Evolutionary conservation across 2,797 vertebrate species (phyloP).

Genomic region (Manis crassicaudata): DNA sequence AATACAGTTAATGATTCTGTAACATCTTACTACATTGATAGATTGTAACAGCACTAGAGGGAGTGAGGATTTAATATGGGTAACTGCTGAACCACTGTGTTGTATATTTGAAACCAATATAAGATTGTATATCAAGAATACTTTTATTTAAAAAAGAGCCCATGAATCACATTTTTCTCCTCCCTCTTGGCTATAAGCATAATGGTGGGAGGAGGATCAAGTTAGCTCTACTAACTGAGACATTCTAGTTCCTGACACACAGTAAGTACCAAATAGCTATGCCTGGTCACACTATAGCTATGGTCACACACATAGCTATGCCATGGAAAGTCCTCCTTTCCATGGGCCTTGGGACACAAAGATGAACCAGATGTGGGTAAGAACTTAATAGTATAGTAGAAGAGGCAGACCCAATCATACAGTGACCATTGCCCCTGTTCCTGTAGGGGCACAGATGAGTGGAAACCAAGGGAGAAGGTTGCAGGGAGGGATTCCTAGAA

Average conservation of each 20-base stretch:
- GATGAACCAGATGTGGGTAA: not conserved
- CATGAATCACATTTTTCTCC: not conserved
- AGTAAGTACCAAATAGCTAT: not conserved
- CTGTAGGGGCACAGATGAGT: not conserved
- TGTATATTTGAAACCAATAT: too few species aligned
- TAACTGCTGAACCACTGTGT: too few species aligned
- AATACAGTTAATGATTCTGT: too few species aligned
- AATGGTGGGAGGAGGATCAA: not conserved
- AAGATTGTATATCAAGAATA: too few species aligned
- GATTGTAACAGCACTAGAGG: too few species aligned
- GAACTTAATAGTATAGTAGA: not conserved
- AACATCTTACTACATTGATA: too few species aligned
- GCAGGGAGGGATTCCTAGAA: not conserved
- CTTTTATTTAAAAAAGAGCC: not conserved
- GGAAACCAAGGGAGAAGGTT: not conserved
- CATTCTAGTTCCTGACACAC: not conserved
- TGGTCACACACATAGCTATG: too few species aligned
- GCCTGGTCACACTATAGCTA: not conserved
- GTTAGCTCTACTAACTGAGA: not conserved
- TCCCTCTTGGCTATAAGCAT: not conserved
- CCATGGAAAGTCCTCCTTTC: too few species aligned
- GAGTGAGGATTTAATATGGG: too few species aligned
- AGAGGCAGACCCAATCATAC: not conserved
- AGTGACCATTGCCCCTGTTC: not conserved
- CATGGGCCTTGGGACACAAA: not conserved